phyloP scores from a whole-genome alignment of 2,113 vertebrate species.

The Chlamydotis undulata region DNA sequence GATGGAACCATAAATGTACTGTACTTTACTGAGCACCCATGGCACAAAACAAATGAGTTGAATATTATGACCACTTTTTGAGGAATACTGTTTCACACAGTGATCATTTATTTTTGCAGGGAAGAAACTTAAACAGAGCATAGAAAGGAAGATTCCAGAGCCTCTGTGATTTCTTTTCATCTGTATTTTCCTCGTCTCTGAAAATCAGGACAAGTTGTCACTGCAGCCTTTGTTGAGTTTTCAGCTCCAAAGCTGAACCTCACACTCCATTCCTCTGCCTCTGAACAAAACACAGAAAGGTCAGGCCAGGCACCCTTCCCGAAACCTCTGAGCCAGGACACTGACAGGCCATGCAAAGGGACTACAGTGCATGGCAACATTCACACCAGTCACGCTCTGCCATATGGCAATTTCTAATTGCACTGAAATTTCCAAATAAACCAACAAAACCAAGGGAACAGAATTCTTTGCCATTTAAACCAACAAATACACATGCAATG shows the following conservation, averaged over 20 bases:
- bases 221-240: not conserved
- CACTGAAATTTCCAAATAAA: not conserved
- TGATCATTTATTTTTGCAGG: not conserved
- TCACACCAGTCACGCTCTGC: accelerated
- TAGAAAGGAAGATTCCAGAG: not conserved
- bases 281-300: too few relatives aligned
- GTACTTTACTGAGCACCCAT: not conserved
- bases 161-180: not conserved
- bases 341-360: accelerated
- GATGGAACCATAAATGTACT: conserved; percentile 46
- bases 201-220: not conserved
- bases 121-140: not conserved
- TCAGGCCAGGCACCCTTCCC: not conserved
- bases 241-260: not conserved
- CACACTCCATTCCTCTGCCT: not conserved
- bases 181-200: not conserved
- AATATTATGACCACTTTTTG: not conserved
- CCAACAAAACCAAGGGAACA: not conserved
- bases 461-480: not conserved
- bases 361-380: not conserved
- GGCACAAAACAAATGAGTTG: not conserved
- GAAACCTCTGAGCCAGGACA: too few relatives aligned
- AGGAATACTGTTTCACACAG: not conserved
- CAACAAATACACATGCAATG: not conserved
- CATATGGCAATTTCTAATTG: too few relatives aligned